Percentiles rank a stretch among this genome's conserved stretches.
These are phyloP conservation scores for Anthoscopus minutus DNA, from an alignment of 2,113 vertebrate species.

Conservation along the genomic window DNA sequence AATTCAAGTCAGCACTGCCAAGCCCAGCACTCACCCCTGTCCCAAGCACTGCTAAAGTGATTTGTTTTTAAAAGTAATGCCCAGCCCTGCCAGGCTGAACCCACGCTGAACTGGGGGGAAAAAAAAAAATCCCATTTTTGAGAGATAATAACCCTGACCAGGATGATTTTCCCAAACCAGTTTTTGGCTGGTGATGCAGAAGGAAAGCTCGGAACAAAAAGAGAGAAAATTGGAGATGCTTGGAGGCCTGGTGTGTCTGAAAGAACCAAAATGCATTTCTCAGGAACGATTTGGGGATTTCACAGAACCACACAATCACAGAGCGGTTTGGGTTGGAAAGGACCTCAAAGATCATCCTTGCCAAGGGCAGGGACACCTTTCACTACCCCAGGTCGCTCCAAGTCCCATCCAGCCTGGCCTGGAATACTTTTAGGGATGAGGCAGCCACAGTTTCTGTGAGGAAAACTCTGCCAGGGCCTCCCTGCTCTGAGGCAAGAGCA, in stretches of 20 bases:
- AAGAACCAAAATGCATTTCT: neutral
- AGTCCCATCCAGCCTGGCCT: neutral
- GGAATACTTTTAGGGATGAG: neutral
- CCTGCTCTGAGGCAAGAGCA: neutral
- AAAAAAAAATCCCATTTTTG: neutral
- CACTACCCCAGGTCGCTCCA: neutral
- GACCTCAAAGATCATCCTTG: neutral
- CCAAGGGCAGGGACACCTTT: neutral
- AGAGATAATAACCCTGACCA: neutral
- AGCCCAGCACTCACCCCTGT: neutral
- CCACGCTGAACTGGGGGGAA: neutral
- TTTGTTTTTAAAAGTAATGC: neutral
- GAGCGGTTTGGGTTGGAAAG: accelerated
- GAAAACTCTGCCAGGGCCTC: neutral
- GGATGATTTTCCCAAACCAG: neutral
- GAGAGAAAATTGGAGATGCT: neutral
- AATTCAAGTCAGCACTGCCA: neutral
- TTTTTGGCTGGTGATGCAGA: neutral
- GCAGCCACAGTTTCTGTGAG: neutral
- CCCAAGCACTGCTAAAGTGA: neutral
- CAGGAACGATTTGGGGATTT: neutral
- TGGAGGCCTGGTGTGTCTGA: neutral
- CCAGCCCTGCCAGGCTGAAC: neutral
- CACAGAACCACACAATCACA: neutral
- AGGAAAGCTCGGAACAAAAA: neutral